Evolutionary conservation across 2,113 vertebrate genomes (phyloP).

Genomic region (Scalopus aquaticus): DNA sequence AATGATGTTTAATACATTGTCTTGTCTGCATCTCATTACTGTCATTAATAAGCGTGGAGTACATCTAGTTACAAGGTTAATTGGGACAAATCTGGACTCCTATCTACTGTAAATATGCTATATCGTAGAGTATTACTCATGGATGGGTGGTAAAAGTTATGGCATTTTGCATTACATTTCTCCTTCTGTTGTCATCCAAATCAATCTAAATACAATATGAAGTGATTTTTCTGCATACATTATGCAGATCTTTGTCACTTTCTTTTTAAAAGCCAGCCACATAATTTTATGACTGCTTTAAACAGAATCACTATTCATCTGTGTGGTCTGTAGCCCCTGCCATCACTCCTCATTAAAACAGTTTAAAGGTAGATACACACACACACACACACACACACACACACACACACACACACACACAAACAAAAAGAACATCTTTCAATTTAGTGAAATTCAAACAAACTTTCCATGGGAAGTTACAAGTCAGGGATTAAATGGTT

Average conservation of each 20-base stretch:
- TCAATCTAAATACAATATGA: conserved; percentile 57
- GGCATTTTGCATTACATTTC: conserved; percentile 71
- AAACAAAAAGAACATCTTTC: background rate
- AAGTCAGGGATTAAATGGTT: background rate
- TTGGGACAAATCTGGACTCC: conserved; percentile 93
- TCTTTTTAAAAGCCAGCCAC: background rate
- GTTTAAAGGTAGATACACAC: background rate
- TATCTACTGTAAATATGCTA: conserved; percentile 89
- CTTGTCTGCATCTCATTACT: conserved; percentile 93
- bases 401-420: background rate
- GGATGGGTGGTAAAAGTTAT: conserved; percentile 75
- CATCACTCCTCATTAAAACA: background rate
- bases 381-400: background rate
- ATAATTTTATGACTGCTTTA: conserved; percentile 43
- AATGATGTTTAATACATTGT: conserved; percentile 92
- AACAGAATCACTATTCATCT: conserved; percentile 1
- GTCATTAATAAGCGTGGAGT: conserved; percentile 92
- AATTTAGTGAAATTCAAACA: background rate
- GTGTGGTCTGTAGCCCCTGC: background rate
- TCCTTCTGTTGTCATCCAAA: conserved; percentile 37
- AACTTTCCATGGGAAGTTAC: conserved; percentile 16
- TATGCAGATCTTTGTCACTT: background rate
- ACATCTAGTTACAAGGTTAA: conserved; percentile 96
- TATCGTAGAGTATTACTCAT: conserved; percentile 82
- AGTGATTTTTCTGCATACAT: conserved; percentile 48